Evolutionary conservation across 2,797 vertebrate species (phyloP).

Genomic region (Acridotheres tristis): DNA sequence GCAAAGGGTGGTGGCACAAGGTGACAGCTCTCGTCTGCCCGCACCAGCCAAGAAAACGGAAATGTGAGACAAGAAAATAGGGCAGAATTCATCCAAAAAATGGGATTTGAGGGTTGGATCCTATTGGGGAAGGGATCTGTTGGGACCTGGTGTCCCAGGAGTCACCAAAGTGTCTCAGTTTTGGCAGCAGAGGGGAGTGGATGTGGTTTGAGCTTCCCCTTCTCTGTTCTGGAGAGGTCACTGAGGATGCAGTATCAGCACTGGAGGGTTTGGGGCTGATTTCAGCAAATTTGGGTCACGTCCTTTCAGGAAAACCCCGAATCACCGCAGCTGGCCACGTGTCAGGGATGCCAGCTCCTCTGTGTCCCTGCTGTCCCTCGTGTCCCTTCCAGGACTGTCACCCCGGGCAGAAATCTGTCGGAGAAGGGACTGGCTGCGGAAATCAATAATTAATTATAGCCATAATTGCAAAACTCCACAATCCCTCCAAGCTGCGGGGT

Average conservation of each 20-base stretch:
- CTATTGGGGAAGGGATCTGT: fast-evolving
- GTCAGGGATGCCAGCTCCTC: not conserved
- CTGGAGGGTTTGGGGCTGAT: not conserved
- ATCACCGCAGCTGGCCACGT: fast-evolving
- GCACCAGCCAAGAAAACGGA: fast-evolving
- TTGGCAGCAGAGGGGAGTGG: not conserved
- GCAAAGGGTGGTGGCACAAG: not conserved
- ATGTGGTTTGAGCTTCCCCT: fast-evolving
- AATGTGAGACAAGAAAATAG: fast-evolving
- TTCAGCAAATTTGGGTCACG: not conserved
- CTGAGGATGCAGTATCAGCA: fast-evolving
- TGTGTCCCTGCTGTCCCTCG: not conserved
- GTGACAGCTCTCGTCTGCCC: not conserved
- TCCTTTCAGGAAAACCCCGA: not conserved
- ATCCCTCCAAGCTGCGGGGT: fast-evolving
- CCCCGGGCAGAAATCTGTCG: too few relatives aligned
- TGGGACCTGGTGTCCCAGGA: fast-evolving
- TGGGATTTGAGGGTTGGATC: not conserved
- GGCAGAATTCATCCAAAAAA: not conserved
- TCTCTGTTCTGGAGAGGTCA: fast-evolving
- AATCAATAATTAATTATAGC: fast-evolving
- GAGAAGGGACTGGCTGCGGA: too few relatives aligned
- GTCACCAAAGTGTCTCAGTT: fast-evolving
- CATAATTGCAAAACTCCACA: fast-evolving
- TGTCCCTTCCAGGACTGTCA: not conserved